These are phyloP conservation scores for Drosophila truncata DNA, from an alignment of 1,140 invertebrate genomes.

Conservation along the genomic window DNA sequence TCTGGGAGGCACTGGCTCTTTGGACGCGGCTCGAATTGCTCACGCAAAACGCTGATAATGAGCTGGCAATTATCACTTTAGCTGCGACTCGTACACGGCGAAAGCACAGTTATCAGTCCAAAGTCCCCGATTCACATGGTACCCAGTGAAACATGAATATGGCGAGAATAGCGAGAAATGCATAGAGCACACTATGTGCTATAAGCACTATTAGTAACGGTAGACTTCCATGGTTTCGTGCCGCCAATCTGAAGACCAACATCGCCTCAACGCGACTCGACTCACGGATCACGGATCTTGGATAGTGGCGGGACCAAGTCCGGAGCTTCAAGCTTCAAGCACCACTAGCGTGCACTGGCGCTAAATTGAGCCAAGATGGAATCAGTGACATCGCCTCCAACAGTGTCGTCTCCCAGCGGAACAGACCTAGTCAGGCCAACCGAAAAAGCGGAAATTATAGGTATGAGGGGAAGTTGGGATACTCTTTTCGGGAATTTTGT, in stretches of 20 bases:
- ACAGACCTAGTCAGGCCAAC: slow-evolving; percentile 21
- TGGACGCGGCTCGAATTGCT: slow-evolving; percentile 38
- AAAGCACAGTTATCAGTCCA: slow-evolving; percentile 64
- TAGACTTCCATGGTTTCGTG: slow-evolving; percentile 66
- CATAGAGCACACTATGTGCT: slow-evolving; percentile 36
- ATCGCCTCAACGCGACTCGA: slow-evolving; percentile 21
- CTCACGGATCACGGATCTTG: slow-evolving; percentile 39
- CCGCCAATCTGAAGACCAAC: slow-evolving; percentile 54
- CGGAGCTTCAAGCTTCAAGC: slow-evolving; percentile 15
- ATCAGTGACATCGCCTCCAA: slow-evolving; percentile 58
- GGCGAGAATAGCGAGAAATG: slow-evolving; percentile 26
- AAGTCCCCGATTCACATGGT: slow-evolving; percentile 51
- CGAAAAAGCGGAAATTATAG: slow-evolving; percentile 4
- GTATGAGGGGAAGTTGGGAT: not conserved
- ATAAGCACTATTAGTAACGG: slow-evolving; percentile 58
- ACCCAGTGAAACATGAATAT: slow-evolving; percentile 49
- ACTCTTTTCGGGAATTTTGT: not conserved
- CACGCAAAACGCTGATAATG: slow-evolving; percentile 77
- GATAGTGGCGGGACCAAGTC: slow-evolving; percentile 2
- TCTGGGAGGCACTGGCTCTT: slow-evolving; percentile 42
- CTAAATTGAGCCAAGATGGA: slow-evolving; percentile 64
- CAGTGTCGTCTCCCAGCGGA: slow-evolving; percentile 53
- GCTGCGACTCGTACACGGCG: slow-evolving; percentile 52
- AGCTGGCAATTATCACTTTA: slow-evolving; percentile 75
- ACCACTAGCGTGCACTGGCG: slow-evolving; percentile 63